Conservation (phyloP, 2,797 vertebrate genomes). For the Hippocampus kuda region DNA sequence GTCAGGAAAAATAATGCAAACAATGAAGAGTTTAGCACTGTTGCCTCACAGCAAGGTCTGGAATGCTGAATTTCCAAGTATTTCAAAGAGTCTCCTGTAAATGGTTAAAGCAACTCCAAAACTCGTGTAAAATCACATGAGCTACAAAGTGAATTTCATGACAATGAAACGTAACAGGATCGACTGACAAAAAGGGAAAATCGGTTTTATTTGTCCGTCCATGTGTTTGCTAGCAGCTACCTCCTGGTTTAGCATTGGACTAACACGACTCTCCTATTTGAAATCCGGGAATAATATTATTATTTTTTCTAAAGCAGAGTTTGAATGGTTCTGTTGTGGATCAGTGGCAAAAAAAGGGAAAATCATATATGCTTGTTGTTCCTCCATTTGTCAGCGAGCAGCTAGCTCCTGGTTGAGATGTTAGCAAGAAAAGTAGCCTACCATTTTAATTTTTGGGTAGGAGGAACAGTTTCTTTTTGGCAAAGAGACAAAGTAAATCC, state of each 20-base stretch:
- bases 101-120: neutral
- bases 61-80: neutral
- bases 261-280: neutral
- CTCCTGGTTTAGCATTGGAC: neutral
- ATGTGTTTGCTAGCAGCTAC: neutral
- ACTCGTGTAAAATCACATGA: neutral
- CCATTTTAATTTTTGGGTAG: neutral
- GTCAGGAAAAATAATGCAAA: neutral
- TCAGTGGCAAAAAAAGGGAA: neutral
- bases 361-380: neutral
- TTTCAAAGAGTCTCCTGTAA: neutral
- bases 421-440: neutral
- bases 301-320: neutral
- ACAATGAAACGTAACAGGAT: neutral
- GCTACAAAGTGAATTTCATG: neutral
- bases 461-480: neutral
- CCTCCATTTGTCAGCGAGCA: neutral
- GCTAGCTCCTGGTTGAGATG: neutral
- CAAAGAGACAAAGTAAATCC: neutral
- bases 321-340: too few relatives aligned
- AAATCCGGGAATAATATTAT: neutral
- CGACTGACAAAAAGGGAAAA: neutral
- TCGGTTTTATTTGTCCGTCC: neutral
- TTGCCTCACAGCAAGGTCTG: neutral
- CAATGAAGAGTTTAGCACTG: slow-evolving; percentile 2